phyloP scores from a whole-genome alignment of 2,888 invertebrate species.

The Tetragnatha montana region DNA sequence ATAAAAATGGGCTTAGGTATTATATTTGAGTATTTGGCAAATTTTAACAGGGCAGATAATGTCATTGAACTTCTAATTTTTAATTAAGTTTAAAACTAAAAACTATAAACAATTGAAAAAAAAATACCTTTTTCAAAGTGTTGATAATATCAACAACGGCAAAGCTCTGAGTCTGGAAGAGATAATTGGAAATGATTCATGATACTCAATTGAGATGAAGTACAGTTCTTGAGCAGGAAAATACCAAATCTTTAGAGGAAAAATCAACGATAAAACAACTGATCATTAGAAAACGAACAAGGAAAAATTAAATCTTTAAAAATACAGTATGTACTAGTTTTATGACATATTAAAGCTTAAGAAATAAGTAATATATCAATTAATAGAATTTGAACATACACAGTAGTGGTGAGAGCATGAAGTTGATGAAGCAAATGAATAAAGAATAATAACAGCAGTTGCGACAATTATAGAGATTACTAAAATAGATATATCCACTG shows the following conservation, averaged over 20 bases:
- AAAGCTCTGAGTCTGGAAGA: conserved; percentile 34
- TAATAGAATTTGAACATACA: conserved; percentile 25
- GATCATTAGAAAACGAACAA: too few relatives aligned
- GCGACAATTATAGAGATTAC: conserved; percentile 32
- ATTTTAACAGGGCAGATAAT: not conserved
- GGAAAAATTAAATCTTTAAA: too few relatives aligned
- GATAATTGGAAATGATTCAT: not conserved
- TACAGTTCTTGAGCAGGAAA: not conserved
- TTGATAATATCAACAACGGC: conserved; percentile 43
- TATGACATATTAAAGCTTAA: not conserved
- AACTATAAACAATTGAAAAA: not conserved
- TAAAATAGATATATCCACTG: conserved; percentile 21
- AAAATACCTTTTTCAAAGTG: conserved; percentile 53
- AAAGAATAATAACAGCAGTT: not conserved
- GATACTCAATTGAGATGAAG: not conserved
- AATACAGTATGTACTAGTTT: not conserved
- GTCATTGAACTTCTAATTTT: not conserved
- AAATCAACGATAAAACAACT: too few relatives aligned
- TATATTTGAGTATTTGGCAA: too few relatives aligned
- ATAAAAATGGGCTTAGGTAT: not conserved
- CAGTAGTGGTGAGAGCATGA: conserved; percentile 1
- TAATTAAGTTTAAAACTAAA: not conserved
- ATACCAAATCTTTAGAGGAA: too few relatives aligned
- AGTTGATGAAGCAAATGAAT: not conserved
- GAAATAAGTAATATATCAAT: not conserved